Percentiles rank a stretch among this genome's conserved stretches.
Evolutionary conservation across 2,888 invertebrate species (phyloP).

Genomic region (Lamellibrachia columna): DNA sequence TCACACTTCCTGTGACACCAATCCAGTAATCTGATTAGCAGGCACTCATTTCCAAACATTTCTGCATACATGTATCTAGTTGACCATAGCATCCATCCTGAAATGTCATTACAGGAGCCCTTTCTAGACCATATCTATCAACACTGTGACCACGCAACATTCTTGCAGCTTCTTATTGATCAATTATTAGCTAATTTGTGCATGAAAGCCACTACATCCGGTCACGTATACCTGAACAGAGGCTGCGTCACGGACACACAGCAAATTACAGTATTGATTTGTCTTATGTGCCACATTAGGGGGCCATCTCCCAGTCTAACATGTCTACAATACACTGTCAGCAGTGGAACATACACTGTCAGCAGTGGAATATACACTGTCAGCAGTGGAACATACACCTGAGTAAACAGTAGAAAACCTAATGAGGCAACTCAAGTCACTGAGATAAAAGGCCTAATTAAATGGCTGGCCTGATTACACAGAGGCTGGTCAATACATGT

Average conservation of each 20-base stretch:
- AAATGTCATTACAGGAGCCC: not conserved
- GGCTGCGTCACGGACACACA: not conserved
- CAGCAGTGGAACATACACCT: not conserved
- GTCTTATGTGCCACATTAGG: not conserved
- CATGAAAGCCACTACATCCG: not conserved
- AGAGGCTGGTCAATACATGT: no score
- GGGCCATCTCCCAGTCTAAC: not conserved
- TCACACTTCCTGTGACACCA: not conserved
- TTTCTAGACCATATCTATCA: not conserved
- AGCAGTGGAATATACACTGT: not conserved
- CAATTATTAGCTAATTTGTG: not conserved
- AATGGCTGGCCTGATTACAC: no score
- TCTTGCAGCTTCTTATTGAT: not conserved
- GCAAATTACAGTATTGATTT: constrained; percentile 5
- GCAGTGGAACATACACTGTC: no score
- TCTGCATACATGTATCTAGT: not conserved
- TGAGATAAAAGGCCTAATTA: no score
- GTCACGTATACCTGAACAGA: not conserved
- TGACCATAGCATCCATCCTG: not conserved
- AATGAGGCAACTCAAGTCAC: no score
- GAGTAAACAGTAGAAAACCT: no score
- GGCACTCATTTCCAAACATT: not conserved
- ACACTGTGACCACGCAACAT: not conserved
- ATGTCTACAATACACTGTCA: no score
- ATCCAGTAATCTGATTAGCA: not conserved